Conservation (phyloP, 2,797 vertebrate genomes). For the Scolopax rusticola region DNA sequence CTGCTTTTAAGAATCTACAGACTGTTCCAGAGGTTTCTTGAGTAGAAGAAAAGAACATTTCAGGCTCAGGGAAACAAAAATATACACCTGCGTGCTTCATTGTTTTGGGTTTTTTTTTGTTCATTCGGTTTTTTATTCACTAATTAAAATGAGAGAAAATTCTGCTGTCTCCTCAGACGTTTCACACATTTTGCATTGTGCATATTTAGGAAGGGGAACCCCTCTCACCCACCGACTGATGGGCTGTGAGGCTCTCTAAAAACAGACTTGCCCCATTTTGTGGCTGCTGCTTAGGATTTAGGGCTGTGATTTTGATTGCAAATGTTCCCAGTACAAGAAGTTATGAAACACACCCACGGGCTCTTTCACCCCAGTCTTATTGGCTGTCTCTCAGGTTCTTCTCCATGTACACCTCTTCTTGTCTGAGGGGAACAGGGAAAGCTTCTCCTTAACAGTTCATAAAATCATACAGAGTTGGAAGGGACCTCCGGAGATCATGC, state of each 20-base stretch:
- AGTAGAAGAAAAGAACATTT: neutral
- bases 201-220: neutral
- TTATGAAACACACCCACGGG: neutral
- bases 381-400: neutral
- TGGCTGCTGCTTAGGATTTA: neutral
- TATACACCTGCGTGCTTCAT: neutral
- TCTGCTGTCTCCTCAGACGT: neutral
- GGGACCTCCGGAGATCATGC: no score
- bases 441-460: neutral
- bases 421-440: neutral
- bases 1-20: neutral
- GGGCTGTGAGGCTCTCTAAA: neutral
- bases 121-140: neutral
- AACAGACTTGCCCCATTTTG: neutral
- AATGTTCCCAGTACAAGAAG: neutral
- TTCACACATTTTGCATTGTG: neutral
- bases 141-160: neutral
- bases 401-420: neutral
- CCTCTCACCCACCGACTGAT: rapidly evolving
- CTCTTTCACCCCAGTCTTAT: neutral
- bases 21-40: neutral
- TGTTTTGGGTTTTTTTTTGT: neutral
- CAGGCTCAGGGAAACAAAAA: neutral
- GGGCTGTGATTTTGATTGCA: neutral
- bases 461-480: no score